These are phyloP conservation scores for Lipophrys pholis DNA, from an alignment of 2,113 vertebrate species.

Conservation along the genomic window DNA sequence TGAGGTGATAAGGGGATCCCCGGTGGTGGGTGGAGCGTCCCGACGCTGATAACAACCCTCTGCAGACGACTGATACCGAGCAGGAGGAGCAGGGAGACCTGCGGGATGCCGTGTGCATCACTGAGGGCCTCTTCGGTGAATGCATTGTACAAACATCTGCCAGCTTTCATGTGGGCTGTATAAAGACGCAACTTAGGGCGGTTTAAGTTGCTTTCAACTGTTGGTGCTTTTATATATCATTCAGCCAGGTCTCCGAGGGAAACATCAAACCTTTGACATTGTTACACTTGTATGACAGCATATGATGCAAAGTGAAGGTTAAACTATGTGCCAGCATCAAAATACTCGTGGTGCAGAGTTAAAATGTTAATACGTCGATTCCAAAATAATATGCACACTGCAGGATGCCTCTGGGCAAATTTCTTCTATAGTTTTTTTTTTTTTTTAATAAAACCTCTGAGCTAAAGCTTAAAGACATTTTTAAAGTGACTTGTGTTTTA, in stretches of 20 bases:
- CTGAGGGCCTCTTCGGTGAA: conserved; percentile 52
- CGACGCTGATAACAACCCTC: conserved; percentile 72
- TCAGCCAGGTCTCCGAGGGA: neutral
- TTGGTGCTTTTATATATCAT: neutral
- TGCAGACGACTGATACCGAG: conserved; percentile 79
- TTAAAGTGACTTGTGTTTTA: no score
- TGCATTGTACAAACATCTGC: conserved; percentile 7
- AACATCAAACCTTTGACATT: neutral
- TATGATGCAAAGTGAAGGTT: neutral
- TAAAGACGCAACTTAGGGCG: no score
- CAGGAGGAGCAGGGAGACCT: conserved; percentile 55
- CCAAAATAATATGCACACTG: neutral
- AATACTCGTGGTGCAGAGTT: neutral
- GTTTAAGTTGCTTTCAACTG: no score
- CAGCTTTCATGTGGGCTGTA: no score
- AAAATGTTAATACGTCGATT: neutral
- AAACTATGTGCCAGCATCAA: neutral
- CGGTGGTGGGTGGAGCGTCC: conserved; percentile 78
- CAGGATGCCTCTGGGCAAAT: neutral
- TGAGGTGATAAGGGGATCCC: conserved; percentile 81
- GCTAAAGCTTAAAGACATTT: no score
- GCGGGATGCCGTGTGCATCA: conserved; percentile 42
- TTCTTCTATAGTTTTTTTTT: neutral
- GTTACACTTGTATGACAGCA: neutral
- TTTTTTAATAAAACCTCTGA: neutral